Conservation (phyloP, 2,888 invertebrate genomes). For the Patella caerulea region DNA sequence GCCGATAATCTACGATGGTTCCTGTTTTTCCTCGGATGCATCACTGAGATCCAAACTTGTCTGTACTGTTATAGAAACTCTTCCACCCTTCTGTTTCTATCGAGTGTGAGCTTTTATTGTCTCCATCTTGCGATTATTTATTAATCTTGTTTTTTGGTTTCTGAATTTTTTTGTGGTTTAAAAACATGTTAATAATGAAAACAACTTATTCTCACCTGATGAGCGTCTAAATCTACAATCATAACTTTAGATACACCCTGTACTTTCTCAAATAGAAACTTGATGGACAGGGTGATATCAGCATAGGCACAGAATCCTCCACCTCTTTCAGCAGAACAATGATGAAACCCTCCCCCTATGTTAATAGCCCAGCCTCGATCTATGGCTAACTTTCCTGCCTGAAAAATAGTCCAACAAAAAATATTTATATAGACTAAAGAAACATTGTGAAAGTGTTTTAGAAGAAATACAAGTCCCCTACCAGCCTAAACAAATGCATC, state of each 20-base stretch:
- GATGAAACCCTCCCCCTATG: slow-evolving; percentile 92
- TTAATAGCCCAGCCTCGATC: slow-evolving; percentile 91
- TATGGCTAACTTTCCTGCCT: slow-evolving; percentile 85
- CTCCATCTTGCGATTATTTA: not conserved
- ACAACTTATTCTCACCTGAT: slow-evolving; percentile 78
- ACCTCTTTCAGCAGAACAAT: slow-evolving; percentile 83
- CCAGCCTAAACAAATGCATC: too few relatives aligned
- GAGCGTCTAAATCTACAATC: slow-evolving; percentile 93
- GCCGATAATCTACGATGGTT: too few relatives aligned
- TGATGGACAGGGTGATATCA: slow-evolving; percentile 85
- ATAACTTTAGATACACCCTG: slow-evolving; percentile 76
- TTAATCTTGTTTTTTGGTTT: not conserved
- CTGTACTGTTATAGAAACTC: too few relatives aligned
- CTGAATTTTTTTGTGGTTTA: not conserved
- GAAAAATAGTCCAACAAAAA: slow-evolving; percentile 19
- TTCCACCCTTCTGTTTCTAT: not conserved
- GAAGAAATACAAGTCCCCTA: too few relatives aligned
- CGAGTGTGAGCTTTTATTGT: not conserved
- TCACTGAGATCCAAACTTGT: too few relatives aligned
- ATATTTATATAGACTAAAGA: too few relatives aligned
- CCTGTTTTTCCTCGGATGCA: too few relatives aligned
- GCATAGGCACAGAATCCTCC: slow-evolving; percentile 94
- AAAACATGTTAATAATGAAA: not conserved
- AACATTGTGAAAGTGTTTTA: too few relatives aligned
- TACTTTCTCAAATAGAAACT: slow-evolving; percentile 77